Percentiles rank a stretch among this genome's conserved stretches.
Conservation (phyloP, 2,113 vertebrate genomes). For the Amia ocellicauda region DNA sequence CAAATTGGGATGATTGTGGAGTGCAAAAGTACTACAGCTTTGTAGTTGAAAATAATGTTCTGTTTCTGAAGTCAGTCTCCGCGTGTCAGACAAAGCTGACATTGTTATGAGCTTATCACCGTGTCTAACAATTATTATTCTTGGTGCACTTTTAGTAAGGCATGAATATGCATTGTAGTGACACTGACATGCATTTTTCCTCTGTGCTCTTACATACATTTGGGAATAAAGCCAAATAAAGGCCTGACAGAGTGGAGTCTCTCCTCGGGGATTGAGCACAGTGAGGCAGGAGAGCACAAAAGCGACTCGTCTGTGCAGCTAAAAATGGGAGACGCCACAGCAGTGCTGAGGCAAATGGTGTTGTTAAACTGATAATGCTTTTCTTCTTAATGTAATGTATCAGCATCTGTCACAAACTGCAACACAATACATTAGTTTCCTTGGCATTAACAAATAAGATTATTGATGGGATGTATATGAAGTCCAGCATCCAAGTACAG, state of each 20-base stretch:
- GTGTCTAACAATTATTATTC: slow-evolving; percentile 1
- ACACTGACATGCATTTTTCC: slow-evolving; percentile 9
- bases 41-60: not conserved
- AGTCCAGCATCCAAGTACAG: not conserved
- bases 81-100: not conserved
- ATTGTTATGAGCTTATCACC: not conserved
- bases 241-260: slow-evolving; percentile 3
- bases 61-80: not conserved
- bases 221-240: slow-evolving; percentile 4
- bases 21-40: slow-evolving; percentile 22
- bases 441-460: slow-evolving; percentile 22
- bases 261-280: slow-evolving; percentile 11
- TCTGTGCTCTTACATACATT: not conserved
- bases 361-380: slow-evolving; percentile 20
- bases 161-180: not conserved
- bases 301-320: slow-evolving; percentile 10
- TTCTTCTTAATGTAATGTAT: slow-evolving; percentile 21
- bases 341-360: not conserved
- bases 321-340: not conserved
- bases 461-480: slow-evolving; percentile 14
- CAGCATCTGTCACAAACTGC: slow-evolving; percentile 19
- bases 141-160: not conserved
- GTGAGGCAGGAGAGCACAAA: not conserved
- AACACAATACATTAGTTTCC: slow-evolving; percentile 11
- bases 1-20: not conserved